Evolutionary conservation across 1,140 invertebrate species (phyloP).

Genomic region (Eulimnadia texana): DNA sequence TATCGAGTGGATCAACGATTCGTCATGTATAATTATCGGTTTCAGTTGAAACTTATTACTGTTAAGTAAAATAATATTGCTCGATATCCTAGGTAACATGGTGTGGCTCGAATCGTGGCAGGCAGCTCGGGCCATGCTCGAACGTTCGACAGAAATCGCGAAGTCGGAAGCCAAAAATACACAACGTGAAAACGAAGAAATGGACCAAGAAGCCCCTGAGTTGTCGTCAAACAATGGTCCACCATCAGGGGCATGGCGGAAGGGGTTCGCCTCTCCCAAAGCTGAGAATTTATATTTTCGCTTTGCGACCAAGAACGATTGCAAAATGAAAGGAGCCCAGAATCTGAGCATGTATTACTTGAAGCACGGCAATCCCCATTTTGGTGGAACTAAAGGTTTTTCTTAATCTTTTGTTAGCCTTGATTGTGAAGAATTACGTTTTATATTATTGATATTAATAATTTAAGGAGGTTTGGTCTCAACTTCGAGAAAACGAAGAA

Average conservation of each 20-base stretch:
- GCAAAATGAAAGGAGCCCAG: conserved; percentile 42
- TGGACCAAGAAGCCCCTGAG: conserved; percentile 2
- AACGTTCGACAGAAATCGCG: conserved; percentile 18
- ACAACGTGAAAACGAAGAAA: conserved; percentile 19
- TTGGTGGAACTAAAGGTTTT: conserved; percentile 32
- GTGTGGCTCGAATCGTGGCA: conserved; percentile 54
- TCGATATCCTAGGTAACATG: conserved; percentile 55
- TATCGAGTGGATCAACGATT: conserved; percentile 66
- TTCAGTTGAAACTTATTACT: conserved; percentile 1
- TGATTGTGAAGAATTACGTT: conserved; percentile 27
- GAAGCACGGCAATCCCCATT: conserved; percentile 47
- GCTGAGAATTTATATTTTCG: conserved; percentile 52
- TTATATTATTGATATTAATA: too few relatives aligned
- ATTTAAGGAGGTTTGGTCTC: conserved; percentile 39
- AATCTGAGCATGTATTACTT: conserved; percentile 46
- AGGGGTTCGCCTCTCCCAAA: conserved; percentile 44
- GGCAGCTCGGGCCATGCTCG: conserved; percentile 50
- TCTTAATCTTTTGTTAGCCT: conserved; percentile 15
- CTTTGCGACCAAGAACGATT: conserved; percentile 51
- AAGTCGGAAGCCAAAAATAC: conserved; percentile 3
- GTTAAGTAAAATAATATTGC: conserved; percentile 11
- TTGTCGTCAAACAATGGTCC: conserved; percentile 31
- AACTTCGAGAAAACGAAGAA: conserved; percentile 34
- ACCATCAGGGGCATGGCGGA: conserved; percentile 60
- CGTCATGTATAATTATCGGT: conserved; percentile 44